Evolutionary conservation across 2,797 vertebrate species (phyloP).

Genomic region (Phalanger gymnotis): DNA sequence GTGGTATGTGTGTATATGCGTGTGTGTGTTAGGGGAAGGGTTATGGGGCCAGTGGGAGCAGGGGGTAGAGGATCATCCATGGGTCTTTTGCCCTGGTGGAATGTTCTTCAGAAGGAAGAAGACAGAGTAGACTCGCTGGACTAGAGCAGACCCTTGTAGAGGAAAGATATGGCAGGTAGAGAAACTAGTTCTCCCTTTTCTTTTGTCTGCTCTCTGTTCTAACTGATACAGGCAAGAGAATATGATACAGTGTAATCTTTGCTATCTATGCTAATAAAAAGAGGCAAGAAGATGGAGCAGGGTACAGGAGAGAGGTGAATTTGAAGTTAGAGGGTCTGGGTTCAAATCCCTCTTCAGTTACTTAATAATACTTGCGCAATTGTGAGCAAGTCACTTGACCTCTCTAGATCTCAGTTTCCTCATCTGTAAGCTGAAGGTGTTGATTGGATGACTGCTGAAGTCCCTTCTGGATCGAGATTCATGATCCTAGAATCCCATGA

Average conservation of each 20-base stretch:
- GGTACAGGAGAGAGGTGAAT: background rate
- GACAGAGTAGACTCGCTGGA: background rate
- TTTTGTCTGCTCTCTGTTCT: constrained; percentile 4
- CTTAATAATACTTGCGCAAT: background rate
- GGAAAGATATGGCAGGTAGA: background rate
- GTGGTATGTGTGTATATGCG: background rate
- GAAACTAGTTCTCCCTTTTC: background rate
- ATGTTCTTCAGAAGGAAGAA: background rate
- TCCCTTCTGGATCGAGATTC: background rate
- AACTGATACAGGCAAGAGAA: constrained; percentile 19
- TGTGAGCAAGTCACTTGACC: background rate
- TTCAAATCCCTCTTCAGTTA: background rate
- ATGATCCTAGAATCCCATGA: background rate
- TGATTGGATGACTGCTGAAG: background rate
- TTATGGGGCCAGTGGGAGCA: background rate
- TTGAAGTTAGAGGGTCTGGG: background rate
- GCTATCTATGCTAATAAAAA: constrained; percentile 9
- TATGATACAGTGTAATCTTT: background rate
- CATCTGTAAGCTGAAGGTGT: background rate
- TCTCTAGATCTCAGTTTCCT: background rate
- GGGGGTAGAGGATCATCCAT: background rate
- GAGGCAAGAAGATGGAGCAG: background rate
- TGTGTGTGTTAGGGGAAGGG: background rate
- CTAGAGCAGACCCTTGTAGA: background rate
- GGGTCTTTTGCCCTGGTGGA: background rate